Percentiles rank a stretch among this genome's conserved stretches.
These are phyloP conservation scores for Pammene fasciana DNA, from an alignment of 2,888 invertebrate genomes.

Conservation along the genomic window DNA sequence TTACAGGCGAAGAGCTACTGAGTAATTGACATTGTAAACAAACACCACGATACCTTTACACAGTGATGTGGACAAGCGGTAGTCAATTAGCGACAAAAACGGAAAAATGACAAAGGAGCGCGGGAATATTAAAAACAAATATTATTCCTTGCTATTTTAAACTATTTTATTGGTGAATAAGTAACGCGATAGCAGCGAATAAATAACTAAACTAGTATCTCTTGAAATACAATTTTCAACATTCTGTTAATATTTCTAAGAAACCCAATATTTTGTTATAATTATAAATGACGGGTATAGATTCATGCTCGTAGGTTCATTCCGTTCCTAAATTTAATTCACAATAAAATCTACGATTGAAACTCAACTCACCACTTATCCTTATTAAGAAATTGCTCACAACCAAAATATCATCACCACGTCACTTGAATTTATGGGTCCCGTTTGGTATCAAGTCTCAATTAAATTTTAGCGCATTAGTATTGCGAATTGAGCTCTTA, in stretches of 20 bases:
- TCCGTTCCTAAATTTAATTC: slow-evolving; percentile 6
- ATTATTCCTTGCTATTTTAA: no score
- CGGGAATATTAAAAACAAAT: not conserved
- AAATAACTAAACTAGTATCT: not conserved
- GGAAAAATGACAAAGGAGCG: not conserved
- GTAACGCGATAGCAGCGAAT: not conserved
- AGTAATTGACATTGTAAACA: slow-evolving; percentile 1
- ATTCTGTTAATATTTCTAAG: no score
- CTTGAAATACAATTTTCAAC: not conserved
- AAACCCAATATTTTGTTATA: no score
- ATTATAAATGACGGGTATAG: not conserved
- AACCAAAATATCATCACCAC: slow-evolving; percentile 42
- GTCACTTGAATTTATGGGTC: slow-evolving; percentile 24
- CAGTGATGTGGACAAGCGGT: not conserved
- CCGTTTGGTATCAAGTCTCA: slow-evolving; percentile 16
- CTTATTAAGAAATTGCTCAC: slow-evolving; percentile 39
- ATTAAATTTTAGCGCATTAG: slow-evolving; percentile 8
- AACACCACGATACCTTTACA: not conserved
- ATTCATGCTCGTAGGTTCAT: not conserved
- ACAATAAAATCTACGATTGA: slow-evolving; percentile 18
- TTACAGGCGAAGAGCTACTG: not conserved
- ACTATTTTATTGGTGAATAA: no score
- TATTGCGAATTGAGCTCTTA: slow-evolving; percentile 41
- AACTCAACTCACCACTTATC: slow-evolving; percentile 39
- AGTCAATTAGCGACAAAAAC: not conserved